A percentile compares a stretch with the other conserved stretches of the same genome.
These are phyloP conservation scores for Panurus biarmicus DNA, from an alignment of 2,113 vertebrate genomes.

Conservation along the genomic window DNA sequence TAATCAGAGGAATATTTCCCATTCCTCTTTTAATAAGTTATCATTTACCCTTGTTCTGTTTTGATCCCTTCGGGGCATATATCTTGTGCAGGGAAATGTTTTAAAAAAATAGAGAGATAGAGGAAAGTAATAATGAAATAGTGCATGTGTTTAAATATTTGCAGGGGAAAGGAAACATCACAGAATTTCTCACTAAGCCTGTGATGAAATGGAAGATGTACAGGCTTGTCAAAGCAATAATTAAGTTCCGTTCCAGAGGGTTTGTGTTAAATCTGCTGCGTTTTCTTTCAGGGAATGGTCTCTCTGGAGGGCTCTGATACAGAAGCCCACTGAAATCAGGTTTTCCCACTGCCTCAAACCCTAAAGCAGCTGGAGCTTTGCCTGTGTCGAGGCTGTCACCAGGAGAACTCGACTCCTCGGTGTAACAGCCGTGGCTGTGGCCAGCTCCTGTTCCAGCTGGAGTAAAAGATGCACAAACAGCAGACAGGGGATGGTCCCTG, in stretches of 20 bases:
- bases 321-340: not conserved
- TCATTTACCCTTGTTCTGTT: not conserved
- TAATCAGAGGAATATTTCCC: not conserved
- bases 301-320: not conserved
- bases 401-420: not conserved
- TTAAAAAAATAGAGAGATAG: not conserved
- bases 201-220: not conserved
- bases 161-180: not conserved
- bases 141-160: slow-evolving; percentile 14
- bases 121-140: not conserved
- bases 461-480: not conserved
- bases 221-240: not conserved
- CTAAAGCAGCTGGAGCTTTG: not conserved
- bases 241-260: not conserved
- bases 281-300: not conserved
- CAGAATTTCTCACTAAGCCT: not conserved
- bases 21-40: slow-evolving; percentile 14
- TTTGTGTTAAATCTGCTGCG: not conserved
- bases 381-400: not conserved
- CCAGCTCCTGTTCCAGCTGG: not conserved
- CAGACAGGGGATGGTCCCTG: not conserved
- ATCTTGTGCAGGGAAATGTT: not conserved
- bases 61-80: not conserved
- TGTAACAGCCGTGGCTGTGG: not conserved
- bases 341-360: not conserved